Conservation (phyloP, 2,113 vertebrate genomes). For the Burhinus oedicnemus region DNA sequence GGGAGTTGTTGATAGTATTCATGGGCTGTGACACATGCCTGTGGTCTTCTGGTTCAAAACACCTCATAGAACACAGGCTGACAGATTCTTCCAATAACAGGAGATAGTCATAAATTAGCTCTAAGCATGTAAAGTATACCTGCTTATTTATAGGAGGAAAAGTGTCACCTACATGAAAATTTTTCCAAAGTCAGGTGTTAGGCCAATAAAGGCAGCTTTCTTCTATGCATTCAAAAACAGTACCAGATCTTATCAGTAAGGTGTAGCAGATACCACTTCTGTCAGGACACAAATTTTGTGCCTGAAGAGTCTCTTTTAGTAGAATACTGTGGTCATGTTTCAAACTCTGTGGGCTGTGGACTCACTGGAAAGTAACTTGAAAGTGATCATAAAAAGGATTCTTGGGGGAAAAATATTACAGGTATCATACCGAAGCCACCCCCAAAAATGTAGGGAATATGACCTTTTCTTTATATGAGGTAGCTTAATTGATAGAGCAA, state of each 20-base stretch:
- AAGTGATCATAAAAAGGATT: neutral
- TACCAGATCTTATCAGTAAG: neutral
- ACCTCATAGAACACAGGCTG: neutral
- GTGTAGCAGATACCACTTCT: neutral
- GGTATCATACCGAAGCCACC: neutral
- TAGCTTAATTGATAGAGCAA: neutral
- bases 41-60: constrained; percentile 3
- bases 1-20: constrained; percentile 17
- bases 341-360: neutral
- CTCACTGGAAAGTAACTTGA: neutral
- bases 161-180: neutral
- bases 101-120: neutral
- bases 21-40: neutral
- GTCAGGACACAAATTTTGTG: neutral
- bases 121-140: neutral
- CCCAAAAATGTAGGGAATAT: neutral
- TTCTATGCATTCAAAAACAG: neutral
- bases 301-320: neutral
- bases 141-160: neutral
- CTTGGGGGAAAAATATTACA: neutral
- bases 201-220: neutral
- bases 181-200: neutral
- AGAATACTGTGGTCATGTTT: neutral
- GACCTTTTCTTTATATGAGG: neutral
- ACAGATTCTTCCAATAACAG: neutral